Base-by-base conservation (phyloP, 2,797 vertebrate genomes). In the Anas bahamensis region DNA sequence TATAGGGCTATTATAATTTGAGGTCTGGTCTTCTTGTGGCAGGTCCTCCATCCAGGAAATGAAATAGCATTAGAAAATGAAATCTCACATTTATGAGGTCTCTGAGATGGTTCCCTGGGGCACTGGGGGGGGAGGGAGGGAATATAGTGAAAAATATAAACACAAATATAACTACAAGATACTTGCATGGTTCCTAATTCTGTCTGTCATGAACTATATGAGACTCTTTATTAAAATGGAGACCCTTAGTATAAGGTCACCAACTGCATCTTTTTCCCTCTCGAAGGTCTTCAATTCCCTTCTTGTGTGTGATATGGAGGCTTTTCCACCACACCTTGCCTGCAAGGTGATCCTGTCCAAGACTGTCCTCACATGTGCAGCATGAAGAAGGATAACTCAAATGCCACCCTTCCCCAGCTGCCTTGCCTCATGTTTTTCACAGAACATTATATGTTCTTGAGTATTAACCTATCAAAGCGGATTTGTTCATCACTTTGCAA, bases 11-110 rank as follows among this genome's bases (percentile, higher is more conserved):
- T 84, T 94, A 92, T 94, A 95, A 97, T 88, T 94, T 95, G 91
- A 94, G 82, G 93, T 96, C 94, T 96, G 81, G 90, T 95, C 92
- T 96, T 93, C 92, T 92, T 8, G 2, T 88, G 85, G 90, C 96
- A 96, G 86, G 93, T 95, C 88, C 76, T 94, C 91, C 85, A 92
- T 96, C 93, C 95, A 88, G 94, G 96, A 97, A 97, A 96, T 95
- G 91, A 97, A 95, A 95, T 91, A 89, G 86, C 91, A 93, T 96
- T 96, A 96, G 90, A 97, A 94, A 96, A 94, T 95, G 90, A 97
- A 91, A 95, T 95, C 93, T 96, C 39, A 1, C 6, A 1, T 96
- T 97, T 96, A 96, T 87, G 85, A 97, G 91, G 86, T 77, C 90
- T 94, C 73, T 0, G 22, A 89, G 91, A 95, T 90, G 74, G 73